Percentiles rank a stretch among this genome's conserved stretches.
Conservation (phyloP, 92 coral and sea anemone genomes). For the Parazoanthus atlanticus region DNA sequence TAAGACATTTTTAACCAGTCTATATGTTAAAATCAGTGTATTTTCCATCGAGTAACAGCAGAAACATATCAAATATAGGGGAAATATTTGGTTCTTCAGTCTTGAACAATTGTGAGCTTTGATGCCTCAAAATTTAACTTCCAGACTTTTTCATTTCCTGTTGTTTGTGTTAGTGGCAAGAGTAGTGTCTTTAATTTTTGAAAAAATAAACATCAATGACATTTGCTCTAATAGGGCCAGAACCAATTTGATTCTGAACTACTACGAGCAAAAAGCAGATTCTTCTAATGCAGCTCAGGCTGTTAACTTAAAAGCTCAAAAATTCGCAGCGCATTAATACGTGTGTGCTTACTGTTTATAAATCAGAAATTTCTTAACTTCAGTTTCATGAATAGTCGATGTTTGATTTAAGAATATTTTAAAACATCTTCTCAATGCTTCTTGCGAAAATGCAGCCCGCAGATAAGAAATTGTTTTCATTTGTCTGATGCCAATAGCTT, state of each 20-base stretch:
- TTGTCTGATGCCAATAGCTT: neutral
- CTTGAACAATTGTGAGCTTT: neutral
- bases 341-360: neutral
- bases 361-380: no score
- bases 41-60: neutral
- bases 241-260: neutral
- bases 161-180: slow-evolving; percentile 7
- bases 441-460: neutral
- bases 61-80: neutral
- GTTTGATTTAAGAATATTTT: neutral
- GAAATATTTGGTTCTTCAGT: neutral
- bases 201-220: neutral
- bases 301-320: neutral
- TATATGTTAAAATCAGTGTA: neutral
- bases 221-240: neutral
- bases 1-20: neutral
- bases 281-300: neutral
- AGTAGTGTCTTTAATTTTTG: slow-evolving; percentile 3
- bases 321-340: no score
- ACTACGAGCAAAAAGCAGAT: neutral
- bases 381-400: neutral
- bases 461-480: neutral
- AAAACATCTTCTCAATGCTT: neutral
- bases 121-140: slow-evolving; percentile 6
- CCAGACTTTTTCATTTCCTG: slow-evolving; percentile 18